Conservation (phyloP, 2,113 vertebrate species). For the Neoarius graeffei region DNA sequence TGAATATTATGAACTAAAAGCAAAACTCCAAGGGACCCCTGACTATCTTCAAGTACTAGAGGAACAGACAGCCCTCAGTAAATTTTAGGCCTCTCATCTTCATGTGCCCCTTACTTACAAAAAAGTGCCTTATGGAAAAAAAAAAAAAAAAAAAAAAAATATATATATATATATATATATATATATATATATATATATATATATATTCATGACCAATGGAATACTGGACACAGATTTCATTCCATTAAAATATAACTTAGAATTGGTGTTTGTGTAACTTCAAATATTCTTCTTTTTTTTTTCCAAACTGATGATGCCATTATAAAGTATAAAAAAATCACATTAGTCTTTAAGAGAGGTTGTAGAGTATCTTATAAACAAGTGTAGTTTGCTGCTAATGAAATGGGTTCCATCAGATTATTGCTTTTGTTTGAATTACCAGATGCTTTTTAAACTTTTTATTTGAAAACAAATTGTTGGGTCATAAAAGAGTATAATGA, state of each 20-base stretch:
- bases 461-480: conserved; percentile 69
- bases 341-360: conserved; percentile 59
- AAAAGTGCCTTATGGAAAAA: conserved; percentile 97
- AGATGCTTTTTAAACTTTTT: conserved; percentile 47
- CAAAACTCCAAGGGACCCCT: conserved; percentile 95
- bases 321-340: conserved; percentile 60
- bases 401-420: conserved; percentile 62
- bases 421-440: conserved; percentile 46
- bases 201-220: conserved; percentile 84
- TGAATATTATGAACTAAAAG: conserved; percentile 98
- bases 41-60: conserved; percentile 99
- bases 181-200: background rate
- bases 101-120: conserved; percentile 79
- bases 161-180: too few species aligned
- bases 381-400: conserved; percentile 73
- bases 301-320: conserved; percentile 63
- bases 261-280: conserved; percentile 67
- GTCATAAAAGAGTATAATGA: conserved; percentile 68
- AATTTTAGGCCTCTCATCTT: conserved; percentile 76
- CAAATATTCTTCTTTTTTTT: conserved; percentile 56
- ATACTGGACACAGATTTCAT: conserved; percentile 83
- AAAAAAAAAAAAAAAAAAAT: too few species aligned
- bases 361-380: conserved; percentile 60
- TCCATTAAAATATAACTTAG: conserved; percentile 62
- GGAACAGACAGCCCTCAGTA: conserved; percentile 96